phyloP scores from a whole-genome alignment of 53 echinoderm and acorn worm genomes.

The Echinarachnius parma region DNA sequence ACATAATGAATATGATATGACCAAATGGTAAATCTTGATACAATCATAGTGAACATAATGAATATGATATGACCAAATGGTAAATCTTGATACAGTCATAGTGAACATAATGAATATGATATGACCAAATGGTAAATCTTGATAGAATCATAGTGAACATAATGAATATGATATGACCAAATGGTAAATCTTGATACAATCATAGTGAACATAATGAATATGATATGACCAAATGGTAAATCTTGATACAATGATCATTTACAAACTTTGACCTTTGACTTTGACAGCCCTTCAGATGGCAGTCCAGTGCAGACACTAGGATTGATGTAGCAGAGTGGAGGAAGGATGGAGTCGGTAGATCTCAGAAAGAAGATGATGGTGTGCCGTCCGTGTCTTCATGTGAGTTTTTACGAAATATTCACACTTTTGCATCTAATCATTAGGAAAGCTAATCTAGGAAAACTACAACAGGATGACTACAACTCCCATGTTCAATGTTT shows the following conservation, averaged over 20 bases:
- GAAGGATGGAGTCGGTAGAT: slow-evolving; percentile 42
- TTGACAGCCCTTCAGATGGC: slow-evolving; percentile 68
- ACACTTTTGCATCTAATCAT: too few species aligned
- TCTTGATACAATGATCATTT: background rate
- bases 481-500: too few species aligned
- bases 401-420: too few species aligned
- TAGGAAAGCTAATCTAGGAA: too few species aligned
- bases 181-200: slow-evolving; percentile 47
- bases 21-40: background rate
- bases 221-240: background rate
- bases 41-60: background rate
- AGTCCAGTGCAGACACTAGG: slow-evolving; percentile 52
- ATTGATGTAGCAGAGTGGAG: slow-evolving; percentile 45
- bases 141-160: background rate
- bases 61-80: slow-evolving; percentile 52
- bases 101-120: background rate
- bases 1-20: background rate
- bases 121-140: background rate
- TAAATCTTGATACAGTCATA: slow-evolving; percentile 26
- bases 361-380: slow-evolving; percentile 1
- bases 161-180: too few species aligned
- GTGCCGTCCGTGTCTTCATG: slow-evolving; percentile 22
- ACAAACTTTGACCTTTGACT: background rate
- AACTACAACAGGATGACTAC: too few species aligned
- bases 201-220: background rate